phyloP scores from a whole-genome alignment of 1,140 invertebrate genomes.

The Drosophila lacteicornis region DNA sequence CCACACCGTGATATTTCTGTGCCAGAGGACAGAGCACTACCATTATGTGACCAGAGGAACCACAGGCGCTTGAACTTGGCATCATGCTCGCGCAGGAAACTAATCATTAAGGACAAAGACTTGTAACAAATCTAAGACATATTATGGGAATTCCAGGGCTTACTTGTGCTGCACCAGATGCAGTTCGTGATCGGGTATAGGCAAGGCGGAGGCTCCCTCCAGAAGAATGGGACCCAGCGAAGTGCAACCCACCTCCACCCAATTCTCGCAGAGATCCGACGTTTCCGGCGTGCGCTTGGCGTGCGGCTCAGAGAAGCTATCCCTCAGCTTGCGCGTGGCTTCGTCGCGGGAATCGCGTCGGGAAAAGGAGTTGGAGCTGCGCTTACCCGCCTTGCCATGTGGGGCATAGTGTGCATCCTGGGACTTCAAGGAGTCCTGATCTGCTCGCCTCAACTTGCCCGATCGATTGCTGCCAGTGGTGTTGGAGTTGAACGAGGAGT shows the following conservation, averaged over 20 bases:
- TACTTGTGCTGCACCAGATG: constrained; percentile 92
- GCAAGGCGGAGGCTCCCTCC: constrained; percentile 95
- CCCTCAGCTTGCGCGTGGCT: constrained; percentile 63
- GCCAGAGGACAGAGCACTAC: constrained; percentile 72
- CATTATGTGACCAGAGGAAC: constrained; percentile 95
- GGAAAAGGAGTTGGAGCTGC: constrained; percentile 80
- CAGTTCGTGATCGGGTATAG: constrained; percentile 90
- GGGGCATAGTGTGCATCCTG: constrained; percentile 57
- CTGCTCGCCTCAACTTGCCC: constrained; percentile 71
- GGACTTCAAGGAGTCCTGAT: constrained; percentile 78
- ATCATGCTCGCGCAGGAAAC: constrained; percentile 95
- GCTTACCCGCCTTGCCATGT: constrained; percentile 61
- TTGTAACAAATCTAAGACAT: neutral
- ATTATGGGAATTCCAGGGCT: neutral
- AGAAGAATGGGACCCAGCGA: constrained; percentile 95
- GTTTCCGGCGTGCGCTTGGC: constrained; percentile 67
- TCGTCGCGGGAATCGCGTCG: constrained; percentile 78
- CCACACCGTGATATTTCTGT: constrained; percentile 90
- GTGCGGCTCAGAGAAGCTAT: constrained; percentile 71
- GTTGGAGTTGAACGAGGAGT: constrained; percentile 86
- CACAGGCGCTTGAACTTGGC: constrained; percentile 94
- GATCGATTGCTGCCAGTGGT: constrained; percentile 86
- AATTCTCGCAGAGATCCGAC: constrained; percentile 87
- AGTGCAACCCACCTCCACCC: constrained; percentile 97
- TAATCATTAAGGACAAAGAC: constrained; percentile 47